phyloP scores from a whole-genome alignment of 1,140 invertebrate genomes.

The Platyura marginata region DNA sequence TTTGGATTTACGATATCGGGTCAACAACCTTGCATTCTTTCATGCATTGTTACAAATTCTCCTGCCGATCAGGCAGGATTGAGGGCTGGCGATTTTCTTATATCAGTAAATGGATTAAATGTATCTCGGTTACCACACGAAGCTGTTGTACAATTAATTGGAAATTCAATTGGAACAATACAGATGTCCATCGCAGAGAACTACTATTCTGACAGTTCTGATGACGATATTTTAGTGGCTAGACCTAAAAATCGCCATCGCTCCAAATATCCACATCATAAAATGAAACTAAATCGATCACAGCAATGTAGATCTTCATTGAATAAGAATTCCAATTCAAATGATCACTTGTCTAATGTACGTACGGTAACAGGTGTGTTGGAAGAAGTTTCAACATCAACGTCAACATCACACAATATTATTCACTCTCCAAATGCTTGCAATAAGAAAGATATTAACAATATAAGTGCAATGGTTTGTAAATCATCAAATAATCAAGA shows the following conservation, averaged over 20 bases:
- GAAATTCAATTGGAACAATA: conserved; percentile 57
- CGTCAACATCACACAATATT: conserved; percentile 9
- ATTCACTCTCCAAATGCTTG: conserved; percentile 9
- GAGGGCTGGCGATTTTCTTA: conserved; percentile 74
- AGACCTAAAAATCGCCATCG: background rate
- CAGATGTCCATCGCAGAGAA: conserved; percentile 74
- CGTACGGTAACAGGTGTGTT: conserved; percentile 6
- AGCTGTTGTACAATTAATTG: conserved; percentile 79
- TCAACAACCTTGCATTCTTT: conserved; percentile 75
- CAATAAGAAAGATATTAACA: conserved; percentile 17
- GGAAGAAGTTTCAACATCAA: conserved; percentile 13
- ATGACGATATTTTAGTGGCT: conserved; percentile 17
- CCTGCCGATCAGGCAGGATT: conserved; percentile 72
- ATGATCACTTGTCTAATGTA: background rate
- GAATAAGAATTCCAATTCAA: background rate
- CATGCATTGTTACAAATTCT: conserved; percentile 68
- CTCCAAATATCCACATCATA: conserved; percentile 4
- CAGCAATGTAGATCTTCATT: background rate
- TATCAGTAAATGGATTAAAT: conserved; percentile 77
- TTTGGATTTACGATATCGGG: conserved; percentile 91
- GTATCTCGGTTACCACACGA: conserved; percentile 81
- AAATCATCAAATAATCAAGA: conserved; percentile 6
- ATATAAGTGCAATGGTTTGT: conserved; percentile 23
- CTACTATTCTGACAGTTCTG: conserved; percentile 61
- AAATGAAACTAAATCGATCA: background rate